Evolutionary conservation across 2,797 vertebrate genomes (phyloP).

Genomic region (Paedocypris micromegethes): DNA sequence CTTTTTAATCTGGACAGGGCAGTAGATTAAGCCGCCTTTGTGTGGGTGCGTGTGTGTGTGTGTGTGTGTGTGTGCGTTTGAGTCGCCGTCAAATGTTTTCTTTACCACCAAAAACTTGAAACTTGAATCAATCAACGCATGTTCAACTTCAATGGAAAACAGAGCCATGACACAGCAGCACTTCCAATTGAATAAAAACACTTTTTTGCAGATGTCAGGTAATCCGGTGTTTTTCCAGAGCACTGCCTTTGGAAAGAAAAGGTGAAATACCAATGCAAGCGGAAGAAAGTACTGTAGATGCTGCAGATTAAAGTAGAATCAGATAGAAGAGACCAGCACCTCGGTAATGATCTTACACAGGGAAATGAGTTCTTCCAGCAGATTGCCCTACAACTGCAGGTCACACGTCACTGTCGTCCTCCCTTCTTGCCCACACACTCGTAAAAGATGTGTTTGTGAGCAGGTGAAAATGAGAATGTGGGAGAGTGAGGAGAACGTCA

Average conservation of each 20-base stretch:
- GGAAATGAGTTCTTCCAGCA: conserved; percentile 59
- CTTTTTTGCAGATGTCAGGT: too few species aligned
- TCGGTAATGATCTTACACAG: conserved; percentile 73
- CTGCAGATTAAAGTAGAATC: conserved; percentile 22
- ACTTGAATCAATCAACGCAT: too few species aligned
- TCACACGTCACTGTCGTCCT: conserved; percentile 46
- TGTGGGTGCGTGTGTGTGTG: conserved; percentile 20
- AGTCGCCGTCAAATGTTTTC: too few species aligned
- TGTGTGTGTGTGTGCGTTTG: too few species aligned
- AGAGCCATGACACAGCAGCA: too few species aligned
- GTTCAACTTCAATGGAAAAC: too few species aligned
- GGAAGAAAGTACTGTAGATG: conserved; percentile 29
- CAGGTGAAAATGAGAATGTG: conserved; percentile 15
- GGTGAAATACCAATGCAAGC: not conserved
- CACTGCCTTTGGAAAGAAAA: too few species aligned
- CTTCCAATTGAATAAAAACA: too few species aligned
- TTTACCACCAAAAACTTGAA: too few species aligned
- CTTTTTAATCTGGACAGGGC: conserved; percentile 74
- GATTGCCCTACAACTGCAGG: conserved; percentile 42
- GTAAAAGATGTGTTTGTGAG: conserved; percentile 27
- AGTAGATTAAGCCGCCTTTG: conserved; percentile 45
- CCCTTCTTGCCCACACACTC: conserved; percentile 21
- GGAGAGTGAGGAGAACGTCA: not conserved
- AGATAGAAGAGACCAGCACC: conserved; percentile 54
- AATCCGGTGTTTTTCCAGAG: too few species aligned